A percentile compares a stretch with the other conserved stretches of the same genome.
phyloP scores from a whole-genome alignment of 2,113 vertebrate species.

The Eurypyga helias region DNA sequence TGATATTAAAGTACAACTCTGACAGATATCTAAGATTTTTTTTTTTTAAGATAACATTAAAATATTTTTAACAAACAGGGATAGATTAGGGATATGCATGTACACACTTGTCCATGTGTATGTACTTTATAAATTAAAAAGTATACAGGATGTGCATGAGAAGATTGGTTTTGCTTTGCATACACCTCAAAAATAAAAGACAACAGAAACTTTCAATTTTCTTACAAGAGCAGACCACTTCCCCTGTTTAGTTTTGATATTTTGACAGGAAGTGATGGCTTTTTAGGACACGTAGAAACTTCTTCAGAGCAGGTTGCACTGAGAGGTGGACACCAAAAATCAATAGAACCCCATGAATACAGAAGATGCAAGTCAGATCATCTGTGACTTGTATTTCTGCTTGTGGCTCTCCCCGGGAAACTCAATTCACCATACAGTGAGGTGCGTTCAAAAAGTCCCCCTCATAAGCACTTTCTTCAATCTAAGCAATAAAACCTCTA shows the following conservation, averaged over 20 bases:
- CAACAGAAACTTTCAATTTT: neutral
- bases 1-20: neutral
- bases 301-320: neutral
- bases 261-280: neutral
- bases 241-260: neutral
- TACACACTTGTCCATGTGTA: accelerated
- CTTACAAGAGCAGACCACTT: neutral
- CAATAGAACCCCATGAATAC: neutral
- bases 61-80: neutral
- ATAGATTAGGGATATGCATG: accelerated
- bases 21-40: neutral
- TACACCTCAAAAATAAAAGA: neutral
- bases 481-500: neutral
- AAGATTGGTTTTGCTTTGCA: neutral
- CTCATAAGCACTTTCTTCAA: neutral
- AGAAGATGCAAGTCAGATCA: neutral
- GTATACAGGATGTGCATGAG: neutral
- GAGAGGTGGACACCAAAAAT: neutral
- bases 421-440: neutral
- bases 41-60: neutral
- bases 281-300: neutral
- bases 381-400: neutral
- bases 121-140: neutral
- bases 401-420: neutral
- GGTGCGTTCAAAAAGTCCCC: neutral